Evolutionary conservation across 2,113 vertebrate genomes (phyloP), one percentile per base, ranked within the genome.

Genomic region (Grantiella picta): DNA sequence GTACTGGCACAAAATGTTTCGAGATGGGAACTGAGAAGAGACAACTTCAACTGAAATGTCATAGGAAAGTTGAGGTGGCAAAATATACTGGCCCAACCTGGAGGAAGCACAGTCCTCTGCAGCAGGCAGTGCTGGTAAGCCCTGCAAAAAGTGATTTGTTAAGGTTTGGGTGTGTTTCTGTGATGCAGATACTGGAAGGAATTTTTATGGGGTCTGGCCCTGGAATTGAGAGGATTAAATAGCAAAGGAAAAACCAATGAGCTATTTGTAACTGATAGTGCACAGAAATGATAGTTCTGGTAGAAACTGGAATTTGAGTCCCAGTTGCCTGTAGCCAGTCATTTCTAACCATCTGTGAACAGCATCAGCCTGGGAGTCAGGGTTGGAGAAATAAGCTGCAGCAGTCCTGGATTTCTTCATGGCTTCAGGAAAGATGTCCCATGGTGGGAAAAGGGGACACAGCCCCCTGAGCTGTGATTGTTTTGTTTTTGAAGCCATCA

Each of bases 131-230:
- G 57, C 75, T 94, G 64, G 91, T 94, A 97, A 96, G 82, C 96
- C 93, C 86, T 94, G 88, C 72, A 93, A 56, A 92, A 95, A 95
- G 82, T 73, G 91, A 96, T 97, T 97, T 96, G 92, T 94, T 95
- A 95, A 93, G 90, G 89, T 65, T 85, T 91, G 95, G 92, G 84
- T 89, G 76, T 91, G 90, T 95, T 97, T 85, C 96, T 97, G 85
- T 94, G 94, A 90, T 97, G 90, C 76, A 96, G 96, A 96, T 94
- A 92, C 77, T 97, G 86, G 90, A 91, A 97, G 95, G 96, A 97
- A 97, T 97, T 97, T 97, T 97, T 97, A 97, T 97, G 96, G 86
- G 96, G 95, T 94, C 95, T 87, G 92, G 86, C 79, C 50, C 86
- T 94, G 93, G 93, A 94, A 94, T 76, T 7, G 56, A 85, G 65